These are phyloP conservation scores for Pseudococcus viburni DNA, from an alignment of 2,888 invertebrate genomes.

Conservation along the genomic window DNA sequence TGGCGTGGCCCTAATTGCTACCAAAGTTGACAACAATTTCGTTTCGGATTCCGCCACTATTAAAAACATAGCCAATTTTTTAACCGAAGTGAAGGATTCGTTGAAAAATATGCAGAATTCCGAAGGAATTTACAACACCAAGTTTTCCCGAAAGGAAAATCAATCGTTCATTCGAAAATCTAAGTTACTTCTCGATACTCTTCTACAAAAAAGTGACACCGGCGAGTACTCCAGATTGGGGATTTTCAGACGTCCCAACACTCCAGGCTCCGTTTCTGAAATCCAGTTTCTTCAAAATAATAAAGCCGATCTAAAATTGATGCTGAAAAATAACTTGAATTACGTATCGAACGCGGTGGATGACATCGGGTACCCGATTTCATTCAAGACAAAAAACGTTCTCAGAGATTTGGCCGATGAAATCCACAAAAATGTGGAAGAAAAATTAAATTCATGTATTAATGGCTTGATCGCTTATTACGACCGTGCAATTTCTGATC, in stretches of 20 bases:
- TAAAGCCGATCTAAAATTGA: neutral
- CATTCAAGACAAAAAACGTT: conserved; percentile 45
- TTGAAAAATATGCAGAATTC: neutral
- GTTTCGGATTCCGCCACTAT: neutral
- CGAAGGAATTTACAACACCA: neutral
- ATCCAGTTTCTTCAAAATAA: neutral
- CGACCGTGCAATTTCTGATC: neutral
- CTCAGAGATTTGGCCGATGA: neutral
- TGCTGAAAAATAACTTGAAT: neutral
- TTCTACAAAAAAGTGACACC: neutral
- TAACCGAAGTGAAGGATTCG: neutral
- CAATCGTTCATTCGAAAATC: neutral
- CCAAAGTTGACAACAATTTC: conserved; percentile 18
- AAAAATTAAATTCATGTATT: neutral
- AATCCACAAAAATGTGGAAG: conserved; percentile 25
- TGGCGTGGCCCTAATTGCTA: neutral
- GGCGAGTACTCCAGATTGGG: neutral
- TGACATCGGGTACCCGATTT: conserved; percentile 61
- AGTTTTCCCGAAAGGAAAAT: too few species aligned
- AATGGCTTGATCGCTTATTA: neutral
- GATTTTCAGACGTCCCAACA: neutral
- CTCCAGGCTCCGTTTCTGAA: neutral
- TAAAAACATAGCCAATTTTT: neutral
- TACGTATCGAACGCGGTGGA: conserved; percentile 31
- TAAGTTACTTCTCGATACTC: neutral